Base-by-base conservation (phyloP, 2,888 invertebrate species). In the Macrosiphum euphorbiae region DNA sequence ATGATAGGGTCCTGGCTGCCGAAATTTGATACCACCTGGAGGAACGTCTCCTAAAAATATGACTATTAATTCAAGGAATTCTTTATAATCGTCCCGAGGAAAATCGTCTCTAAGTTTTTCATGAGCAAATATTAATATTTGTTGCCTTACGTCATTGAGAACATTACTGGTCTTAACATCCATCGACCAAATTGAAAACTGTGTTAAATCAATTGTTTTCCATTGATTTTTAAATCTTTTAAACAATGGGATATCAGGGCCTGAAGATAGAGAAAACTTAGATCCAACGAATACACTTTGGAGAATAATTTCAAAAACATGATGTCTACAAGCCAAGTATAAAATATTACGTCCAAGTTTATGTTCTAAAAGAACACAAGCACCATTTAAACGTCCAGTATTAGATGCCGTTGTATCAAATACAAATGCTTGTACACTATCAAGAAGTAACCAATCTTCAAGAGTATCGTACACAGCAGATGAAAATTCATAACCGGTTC, bases 381-480 rank as follows among this genome's bases (percentile, higher is more conserved):
- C 91, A 44, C 91, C 91, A 61, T 91, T 91, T n/a, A 61, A 78
- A 35, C 67, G 78, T n/a, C 91, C 91, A 20, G 47, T 91, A 84
- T 91, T 91, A 24, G 44, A 78, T 78, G 91, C 91, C 8, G 91
- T 91, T 35, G 91, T 91, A 84, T 91, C 91, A 78, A 44, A 91
- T 35, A 44, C 44, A 47, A 67, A 91, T 13, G 78, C 91, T 47
- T 91, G 41, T 13, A 91, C 86, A 11, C 8, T 86, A 26, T 47
- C 28, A 11, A 47, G 13, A 11, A 86, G 28, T 26, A 0, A 47
- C 50, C 86, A 85, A 44, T 85, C 44, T 3, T 44, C 85, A 1
- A 85, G 44, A 85, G 85, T 85, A 85, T 44, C 44, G 2, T 85
- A 85, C 24, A 85, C 44, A 85, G 85, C 85, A 44, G 85, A 85